Percentiles rank a stretch among this genome's conserved stretches.
phyloP scores from a whole-genome alignment of 2,113 vertebrate genomes.

The Numenius arquata region DNA sequence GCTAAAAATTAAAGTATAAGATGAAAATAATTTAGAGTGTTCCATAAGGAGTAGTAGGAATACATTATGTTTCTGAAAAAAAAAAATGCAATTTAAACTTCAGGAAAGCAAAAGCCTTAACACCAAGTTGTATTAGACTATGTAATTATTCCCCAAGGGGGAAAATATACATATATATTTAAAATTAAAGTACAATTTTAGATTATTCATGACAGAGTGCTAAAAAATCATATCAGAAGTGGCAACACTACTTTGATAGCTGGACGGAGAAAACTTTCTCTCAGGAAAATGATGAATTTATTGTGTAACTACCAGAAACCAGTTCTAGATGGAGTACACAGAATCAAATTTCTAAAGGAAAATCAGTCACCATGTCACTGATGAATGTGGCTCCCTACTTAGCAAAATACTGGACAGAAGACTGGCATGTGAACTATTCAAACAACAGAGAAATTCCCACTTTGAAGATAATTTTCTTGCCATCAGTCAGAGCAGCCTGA shows the following conservation, averaged over 20 bases:
- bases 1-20: neutral
- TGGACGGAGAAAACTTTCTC: neutral
- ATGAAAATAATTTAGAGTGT: constrained; percentile 8
- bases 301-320: neutral
- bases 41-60: constrained; percentile 22
- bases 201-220: constrained; percentile 19
- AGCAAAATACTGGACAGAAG: neutral
- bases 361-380: neutral
- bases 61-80: neutral
- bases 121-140: constrained; percentile 32
- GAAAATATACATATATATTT: constrained; percentile 10
- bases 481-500: neutral
- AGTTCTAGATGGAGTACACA: neutral
- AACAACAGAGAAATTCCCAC: neutral
- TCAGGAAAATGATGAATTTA: neutral
- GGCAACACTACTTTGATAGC: neutral
- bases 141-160: constrained; percentile 17
- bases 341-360: neutral
- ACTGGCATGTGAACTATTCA: neutral
- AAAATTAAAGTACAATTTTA: constrained; percentile 19
- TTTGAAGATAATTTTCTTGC: neutral
- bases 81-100: neutral
- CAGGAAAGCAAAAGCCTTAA: constrained; percentile 10
- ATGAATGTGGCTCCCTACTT: neutral
- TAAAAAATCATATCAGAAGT: neutral